These are phyloP conservation scores for Microplitis deprimator DNA, from an alignment of 2,888 invertebrate species.

Conservation along the genomic window DNA sequence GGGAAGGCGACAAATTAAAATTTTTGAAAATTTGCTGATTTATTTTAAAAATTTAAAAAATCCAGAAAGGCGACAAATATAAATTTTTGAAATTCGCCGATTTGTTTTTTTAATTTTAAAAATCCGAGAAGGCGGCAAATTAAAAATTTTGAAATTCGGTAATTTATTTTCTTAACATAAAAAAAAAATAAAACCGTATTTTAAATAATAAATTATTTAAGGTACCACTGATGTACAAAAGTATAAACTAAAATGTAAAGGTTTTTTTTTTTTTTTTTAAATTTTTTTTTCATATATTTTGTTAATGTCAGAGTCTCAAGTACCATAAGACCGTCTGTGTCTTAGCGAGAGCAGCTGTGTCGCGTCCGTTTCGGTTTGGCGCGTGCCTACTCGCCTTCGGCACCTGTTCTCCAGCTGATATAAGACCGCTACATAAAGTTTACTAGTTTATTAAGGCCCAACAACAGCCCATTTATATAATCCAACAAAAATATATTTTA, in stretches of 20 bases:
- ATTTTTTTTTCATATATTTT: not conserved
- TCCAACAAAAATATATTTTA: not conserved
- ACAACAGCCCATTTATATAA: not conserved
- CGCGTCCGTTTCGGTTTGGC: conserved; percentile 65
- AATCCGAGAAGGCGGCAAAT: no score
- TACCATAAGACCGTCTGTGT: conserved; percentile 38
- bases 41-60: no score
- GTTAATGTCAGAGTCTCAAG: conserved; percentile 48
- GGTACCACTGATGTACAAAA: not conserved
- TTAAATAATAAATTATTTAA: no score
- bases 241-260: not conserved
- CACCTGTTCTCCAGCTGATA: conserved; percentile 71
- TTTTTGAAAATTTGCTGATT: no score
- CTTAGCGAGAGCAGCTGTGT: conserved; percentile 59
- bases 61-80: no score
- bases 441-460: not conserved
- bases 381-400: conserved; percentile 64
- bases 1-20: no score
- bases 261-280: conserved; percentile 33
- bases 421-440: conserved; percentile 54
- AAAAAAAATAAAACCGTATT: no score
- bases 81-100: no score
- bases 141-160: no score
- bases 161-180: no score
- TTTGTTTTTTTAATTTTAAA: no score